A percentile compares a stretch with the other conserved stretches of the same genome.
Conservation (phyloP, 92 coral and sea anemone species). For the Epizoanthus stellaris region DNA sequence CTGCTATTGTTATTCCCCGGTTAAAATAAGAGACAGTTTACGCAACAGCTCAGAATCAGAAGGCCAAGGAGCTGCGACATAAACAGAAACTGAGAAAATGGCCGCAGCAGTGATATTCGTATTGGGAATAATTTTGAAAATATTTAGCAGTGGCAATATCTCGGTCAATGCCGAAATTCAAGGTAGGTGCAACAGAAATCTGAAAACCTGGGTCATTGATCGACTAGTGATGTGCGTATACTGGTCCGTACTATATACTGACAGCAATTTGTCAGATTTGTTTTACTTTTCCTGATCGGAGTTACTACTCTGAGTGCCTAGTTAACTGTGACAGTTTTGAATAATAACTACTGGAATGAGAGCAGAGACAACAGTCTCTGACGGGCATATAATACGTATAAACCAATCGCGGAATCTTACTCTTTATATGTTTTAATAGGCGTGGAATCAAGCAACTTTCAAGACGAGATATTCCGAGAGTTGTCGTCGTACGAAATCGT, state of each 20-base stretch:
- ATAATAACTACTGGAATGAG: too few relatives aligned
- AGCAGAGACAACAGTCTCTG: too few relatives aligned
- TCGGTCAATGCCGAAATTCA: neutral
- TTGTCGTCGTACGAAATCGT: conserved; percentile 55
- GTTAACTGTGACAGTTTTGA: too few relatives aligned
- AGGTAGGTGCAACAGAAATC: neutral
- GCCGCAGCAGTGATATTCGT: neutral
- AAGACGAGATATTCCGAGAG: conserved; percentile 22
- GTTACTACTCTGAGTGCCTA: too few relatives aligned
- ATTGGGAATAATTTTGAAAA: neutral
- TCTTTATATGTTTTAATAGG: neutral
- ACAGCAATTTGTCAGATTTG: too few relatives aligned
- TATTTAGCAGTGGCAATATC: neutral
- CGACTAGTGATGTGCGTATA: too few relatives aligned
- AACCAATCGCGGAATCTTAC: too few relatives aligned
- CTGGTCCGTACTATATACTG: too few relatives aligned
- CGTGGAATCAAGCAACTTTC: neutral
- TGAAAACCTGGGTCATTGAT: too few relatives aligned
- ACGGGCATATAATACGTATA: too few relatives aligned
- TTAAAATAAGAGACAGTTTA: neutral
- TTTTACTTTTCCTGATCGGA: too few relatives aligned
- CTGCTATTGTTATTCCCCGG: conserved; percentile 1
- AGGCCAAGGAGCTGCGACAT: neutral
- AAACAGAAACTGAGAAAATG: neutral
- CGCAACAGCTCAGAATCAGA: conserved; percentile 12